These are phyloP conservation scores for Eidolon dupreanum DNA, from an alignment of 2,797 vertebrate genomes.

Conservation along the genomic window DNA sequence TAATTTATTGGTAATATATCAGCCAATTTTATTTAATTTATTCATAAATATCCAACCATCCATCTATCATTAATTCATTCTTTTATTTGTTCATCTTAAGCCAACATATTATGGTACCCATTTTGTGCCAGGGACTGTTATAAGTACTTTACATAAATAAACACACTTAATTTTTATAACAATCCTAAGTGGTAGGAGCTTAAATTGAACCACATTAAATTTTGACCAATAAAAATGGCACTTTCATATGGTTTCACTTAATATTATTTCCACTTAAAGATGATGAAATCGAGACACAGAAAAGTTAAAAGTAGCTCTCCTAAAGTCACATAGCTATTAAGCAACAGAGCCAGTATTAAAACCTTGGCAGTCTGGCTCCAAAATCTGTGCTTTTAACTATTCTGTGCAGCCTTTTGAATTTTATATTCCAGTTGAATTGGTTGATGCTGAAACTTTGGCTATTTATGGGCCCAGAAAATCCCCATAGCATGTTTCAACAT, in stretches of 20 bases:
- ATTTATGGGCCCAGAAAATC: neutral
- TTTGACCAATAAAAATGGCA: neutral
- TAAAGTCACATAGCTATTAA: neutral
- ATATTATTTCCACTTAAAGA: neutral
- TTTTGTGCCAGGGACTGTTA: neutral
- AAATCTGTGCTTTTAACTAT: neutral
- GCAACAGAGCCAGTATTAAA: neutral
- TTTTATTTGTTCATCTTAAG: neutral
- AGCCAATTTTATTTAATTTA: neutral
- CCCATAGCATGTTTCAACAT: neutral
- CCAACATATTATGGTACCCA: neutral
- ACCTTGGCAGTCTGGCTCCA: neutral
- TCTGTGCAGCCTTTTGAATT: neutral
- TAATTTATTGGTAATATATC: neutral
- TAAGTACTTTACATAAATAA: slow-evolving; percentile 30
- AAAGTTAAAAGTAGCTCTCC: neutral
- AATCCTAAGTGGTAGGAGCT: neutral
- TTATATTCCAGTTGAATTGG: slow-evolving; percentile 2
- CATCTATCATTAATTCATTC: neutral
- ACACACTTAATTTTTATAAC: slow-evolving; percentile 25
- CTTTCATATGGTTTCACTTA: neutral
- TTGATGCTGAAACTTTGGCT: neutral
- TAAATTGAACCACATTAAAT: slow-evolving; percentile 1
- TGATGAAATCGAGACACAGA: neutral
- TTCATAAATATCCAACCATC: neutral